phyloP scores from a whole-genome alignment of 2,888 invertebrate species.

The Escarpia spicata region DNA sequence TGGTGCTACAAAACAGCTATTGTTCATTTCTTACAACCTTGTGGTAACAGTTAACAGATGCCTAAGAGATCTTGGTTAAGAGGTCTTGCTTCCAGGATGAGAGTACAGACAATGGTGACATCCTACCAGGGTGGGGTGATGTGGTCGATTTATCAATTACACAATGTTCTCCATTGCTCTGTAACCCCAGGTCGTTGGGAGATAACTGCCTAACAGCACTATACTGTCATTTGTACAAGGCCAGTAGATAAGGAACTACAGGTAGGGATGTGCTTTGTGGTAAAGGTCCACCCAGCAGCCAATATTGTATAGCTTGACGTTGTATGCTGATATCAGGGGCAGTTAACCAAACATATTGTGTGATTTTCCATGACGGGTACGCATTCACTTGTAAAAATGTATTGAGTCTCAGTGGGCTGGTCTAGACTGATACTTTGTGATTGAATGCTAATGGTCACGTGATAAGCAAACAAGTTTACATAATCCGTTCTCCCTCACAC shows the following conservation, averaged over 20 bases:
- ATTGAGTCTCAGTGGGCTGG: neutral
- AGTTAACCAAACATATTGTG: neutral
- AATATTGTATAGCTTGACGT: neutral
- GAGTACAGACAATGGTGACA: neutral
- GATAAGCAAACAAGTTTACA: neutral
- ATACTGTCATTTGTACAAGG: neutral
- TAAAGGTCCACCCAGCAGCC: neutral
- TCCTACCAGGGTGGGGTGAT: too few relatives aligned
- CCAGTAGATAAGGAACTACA: neutral
- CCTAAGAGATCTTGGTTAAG: neutral
- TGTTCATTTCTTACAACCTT: neutral
- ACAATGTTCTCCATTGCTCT: neutral
- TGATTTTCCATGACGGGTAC: neutral
- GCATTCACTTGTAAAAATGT: neutral
- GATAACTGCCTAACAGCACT: neutral
- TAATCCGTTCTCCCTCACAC: neutral
- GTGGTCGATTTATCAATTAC: neutral
- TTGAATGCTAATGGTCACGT: neutral
- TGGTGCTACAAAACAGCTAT: neutral
- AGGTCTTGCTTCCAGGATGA: neutral
- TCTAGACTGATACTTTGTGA: neutral
- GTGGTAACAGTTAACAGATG: neutral
- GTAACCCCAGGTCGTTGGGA: neutral
- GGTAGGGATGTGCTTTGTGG: neutral
- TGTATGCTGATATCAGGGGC: neutral